Percentiles rank a stretch among this genome's conserved stretches.
Evolutionary conservation across 1,140 invertebrate genomes (phyloP).

Genomic region (Pachypeltis micranthus): DNA sequence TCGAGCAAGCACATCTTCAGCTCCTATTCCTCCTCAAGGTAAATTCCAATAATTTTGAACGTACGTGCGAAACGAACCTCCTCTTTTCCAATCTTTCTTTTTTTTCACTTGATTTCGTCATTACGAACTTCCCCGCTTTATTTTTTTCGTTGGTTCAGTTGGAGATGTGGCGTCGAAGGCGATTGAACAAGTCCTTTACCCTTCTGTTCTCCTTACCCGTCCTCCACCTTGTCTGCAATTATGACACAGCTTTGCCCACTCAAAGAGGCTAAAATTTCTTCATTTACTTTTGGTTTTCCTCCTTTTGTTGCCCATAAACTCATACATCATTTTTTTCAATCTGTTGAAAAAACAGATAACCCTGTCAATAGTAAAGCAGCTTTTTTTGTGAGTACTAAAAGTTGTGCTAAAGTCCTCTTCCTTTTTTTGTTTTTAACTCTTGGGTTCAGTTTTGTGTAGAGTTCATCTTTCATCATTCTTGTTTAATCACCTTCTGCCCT

Average conservation of each 20-base stretch:
- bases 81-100: too few species aligned
- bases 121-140: neutral
- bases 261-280: constrained; percentile 13
- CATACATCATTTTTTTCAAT: too few species aligned
- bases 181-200: neutral
- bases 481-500: constrained; percentile 2
- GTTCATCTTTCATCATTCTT: neutral
- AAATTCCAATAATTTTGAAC: neutral
- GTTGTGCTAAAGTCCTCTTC: too few species aligned
- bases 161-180: neutral
- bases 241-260: neutral
- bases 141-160: neutral
- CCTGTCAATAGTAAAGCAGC: too few species aligned
- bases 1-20: neutral
- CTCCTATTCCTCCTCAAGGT: constrained; percentile 12
- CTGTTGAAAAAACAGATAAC: too few species aligned
- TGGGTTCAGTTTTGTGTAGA: too few species aligned
- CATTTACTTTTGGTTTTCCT: neutral
- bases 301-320: neutral
- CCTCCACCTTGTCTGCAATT: constrained; percentile 9
- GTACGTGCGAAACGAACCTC: neutral
- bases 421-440: too few species aligned
- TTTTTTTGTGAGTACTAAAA: too few species aligned
- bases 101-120: neutral
- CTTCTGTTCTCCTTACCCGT: neutral